Evolutionary conservation across 2,113 vertebrate genomes (phyloP).

Genomic region (Falco punctatus): DNA sequence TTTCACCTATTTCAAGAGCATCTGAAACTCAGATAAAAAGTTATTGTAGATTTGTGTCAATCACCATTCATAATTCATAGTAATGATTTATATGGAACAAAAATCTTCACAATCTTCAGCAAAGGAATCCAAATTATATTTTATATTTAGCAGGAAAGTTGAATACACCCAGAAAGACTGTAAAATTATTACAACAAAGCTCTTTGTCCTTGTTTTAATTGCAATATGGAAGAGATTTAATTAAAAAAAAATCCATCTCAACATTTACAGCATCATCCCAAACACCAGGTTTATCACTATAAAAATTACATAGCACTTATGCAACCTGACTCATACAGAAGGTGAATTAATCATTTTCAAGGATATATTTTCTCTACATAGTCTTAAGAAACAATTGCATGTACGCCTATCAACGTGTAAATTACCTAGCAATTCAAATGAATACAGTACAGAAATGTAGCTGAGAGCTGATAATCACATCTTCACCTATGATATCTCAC

Average conservation of each 20-base stretch:
- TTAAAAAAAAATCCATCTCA: not conserved
- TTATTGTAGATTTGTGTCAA: not conserved
- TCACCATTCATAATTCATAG: not conserved
- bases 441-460: not conserved
- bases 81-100: not conserved
- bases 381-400: not conserved
- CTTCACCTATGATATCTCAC: not conserved
- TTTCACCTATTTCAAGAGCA: not conserved
- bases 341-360: slow-evolving; percentile 27
- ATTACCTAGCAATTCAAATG: not conserved
- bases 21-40: not conserved
- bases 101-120: not conserved
- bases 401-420: not conserved
- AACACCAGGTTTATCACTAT: slow-evolving; percentile 35
- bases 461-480: not conserved
- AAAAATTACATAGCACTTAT: slow-evolving; percentile 39
- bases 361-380: not conserved
- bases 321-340: slow-evolving; percentile 7
- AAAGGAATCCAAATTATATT: not conserved
- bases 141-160: slow-evolving; percentile 3
- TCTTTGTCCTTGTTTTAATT: slow-evolving; percentile 56
- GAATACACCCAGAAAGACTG: not conserved
- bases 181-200: slow-evolving; percentile 39
- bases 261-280: slow-evolving; percentile 8
- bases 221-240: slow-evolving; percentile 41